Evolutionary conservation across 1,140 invertebrate genomes (phyloP), one percentile per base, ranked within the genome.

Genomic region (Panulirus ornatus): DNA sequence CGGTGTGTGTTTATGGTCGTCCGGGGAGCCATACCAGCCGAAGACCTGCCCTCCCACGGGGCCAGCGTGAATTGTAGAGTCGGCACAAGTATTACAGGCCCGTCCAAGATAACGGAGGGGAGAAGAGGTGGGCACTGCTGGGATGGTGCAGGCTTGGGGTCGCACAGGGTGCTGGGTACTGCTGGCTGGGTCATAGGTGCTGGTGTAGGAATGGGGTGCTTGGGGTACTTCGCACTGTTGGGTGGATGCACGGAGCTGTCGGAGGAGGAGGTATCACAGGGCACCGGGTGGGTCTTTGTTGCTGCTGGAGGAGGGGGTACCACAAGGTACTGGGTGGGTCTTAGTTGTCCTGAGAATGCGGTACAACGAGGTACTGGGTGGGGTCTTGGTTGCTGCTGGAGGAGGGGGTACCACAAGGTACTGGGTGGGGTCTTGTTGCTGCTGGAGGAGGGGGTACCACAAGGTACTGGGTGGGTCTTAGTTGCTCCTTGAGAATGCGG

Each of bases 41-140:
- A 88, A 82, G 73, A 82, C 86, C 78, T 58, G 27, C 51, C 76
- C 63, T 82, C 86, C 42, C 86, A 1, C 0, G 78, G 76, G 86
- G 71, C 40, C 63, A 27, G 58, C 86, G 58, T 71, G 76, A 88
- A 88, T 88, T 88, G 86, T 88, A 71, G 76, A 88, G 86, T 88
- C 86, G 86, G 78, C 76, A 51, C 86, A 81, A 82, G 86, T 88
- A 88, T 88, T 88, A 88, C 86, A 78, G 14, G 47, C 70, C 70
- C 63, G 66, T 42, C 71, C 71, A 76, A 38, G 71, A 73, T 75
- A 63, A 76, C 44, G 27, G 44, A 16, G 27, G 30, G 40, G 30
- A 42, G 83, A 51, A 42, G 51, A 36, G 22, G 8, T 36, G 44
- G 47, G 6, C 11, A 54, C n/a, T 30, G 78, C 2, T 6, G 6